These are phyloP conservation scores for Gymnogyps californianus DNA, from an alignment of 2,113 vertebrate species.

Conservation along the genomic window DNA sequence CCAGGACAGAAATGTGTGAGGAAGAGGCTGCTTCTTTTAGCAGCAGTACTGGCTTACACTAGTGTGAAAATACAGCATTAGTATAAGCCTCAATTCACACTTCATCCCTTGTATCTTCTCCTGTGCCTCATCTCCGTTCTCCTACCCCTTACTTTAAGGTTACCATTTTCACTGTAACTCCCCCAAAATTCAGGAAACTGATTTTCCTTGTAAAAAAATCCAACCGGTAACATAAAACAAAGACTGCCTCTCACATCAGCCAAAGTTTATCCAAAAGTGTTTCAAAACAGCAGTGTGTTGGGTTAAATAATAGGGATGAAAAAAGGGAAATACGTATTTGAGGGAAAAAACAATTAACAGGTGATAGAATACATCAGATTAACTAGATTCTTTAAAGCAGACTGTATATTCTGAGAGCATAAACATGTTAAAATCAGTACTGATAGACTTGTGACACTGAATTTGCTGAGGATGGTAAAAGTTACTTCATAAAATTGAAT, in stretches of 20 bases:
- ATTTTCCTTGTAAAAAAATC: neutral
- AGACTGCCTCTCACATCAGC: neutral
- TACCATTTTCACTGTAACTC: neutral
- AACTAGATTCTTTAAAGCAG: neutral
- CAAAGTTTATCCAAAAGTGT: neutral
- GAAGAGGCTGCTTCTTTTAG: neutral
- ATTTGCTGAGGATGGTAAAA: neutral
- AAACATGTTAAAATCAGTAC: neutral
- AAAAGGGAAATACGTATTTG: neutral
- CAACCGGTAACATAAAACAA: neutral
- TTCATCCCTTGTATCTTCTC: neutral
- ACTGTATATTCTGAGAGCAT: neutral
- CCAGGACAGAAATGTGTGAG: neutral
- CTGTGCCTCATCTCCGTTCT: neutral
- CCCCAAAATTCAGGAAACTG: neutral
- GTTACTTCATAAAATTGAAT: neutral
- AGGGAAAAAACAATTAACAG: neutral
- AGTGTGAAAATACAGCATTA: neutral
- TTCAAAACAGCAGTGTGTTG: neutral
- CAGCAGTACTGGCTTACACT: neutral
- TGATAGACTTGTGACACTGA: neutral
- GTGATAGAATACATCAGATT: neutral
- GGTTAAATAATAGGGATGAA: neutral
- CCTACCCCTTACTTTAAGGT: neutral
- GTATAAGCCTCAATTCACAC: neutral